Evolutionary conservation across 2,113 vertebrate genomes (phyloP).

Genomic region (Trachemys scripta): DNA sequence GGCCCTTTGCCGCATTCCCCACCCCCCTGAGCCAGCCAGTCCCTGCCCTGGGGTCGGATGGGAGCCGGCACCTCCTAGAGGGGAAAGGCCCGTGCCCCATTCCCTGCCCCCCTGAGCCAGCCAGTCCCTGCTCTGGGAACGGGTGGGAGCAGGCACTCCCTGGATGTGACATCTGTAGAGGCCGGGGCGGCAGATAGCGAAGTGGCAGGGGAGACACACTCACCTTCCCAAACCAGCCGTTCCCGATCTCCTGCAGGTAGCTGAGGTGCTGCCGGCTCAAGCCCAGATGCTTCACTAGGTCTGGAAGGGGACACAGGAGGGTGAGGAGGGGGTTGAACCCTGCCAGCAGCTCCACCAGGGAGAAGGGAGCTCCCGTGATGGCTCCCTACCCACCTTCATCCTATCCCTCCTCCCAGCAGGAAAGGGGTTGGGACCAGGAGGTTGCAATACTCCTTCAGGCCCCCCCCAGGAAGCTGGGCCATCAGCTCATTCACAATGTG

Average conservation of each 20-base stretch:
- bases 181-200: not conserved
- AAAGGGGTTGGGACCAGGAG: not conserved
- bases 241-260: slow-evolving; percentile 94
- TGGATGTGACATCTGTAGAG: not conserved
- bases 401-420: not conserved
- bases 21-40: not conserved
- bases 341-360: not conserved
- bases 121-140: not conserved
- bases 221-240: slow-evolving; percentile 96
- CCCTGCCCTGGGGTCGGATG: not conserved
- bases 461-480: not conserved
- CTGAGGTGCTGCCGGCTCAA: slow-evolving; percentile 92
- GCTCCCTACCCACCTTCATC: not conserved
- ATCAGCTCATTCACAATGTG: not conserved
- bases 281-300: slow-evolving; percentile 82
- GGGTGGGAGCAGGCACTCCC: not conserved
- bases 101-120: not conserved
- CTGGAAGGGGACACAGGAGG: slow-evolving; percentile 52
- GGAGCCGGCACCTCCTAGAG: not conserved
- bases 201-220: slow-evolving; percentile 4
- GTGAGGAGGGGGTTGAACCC: not conserved
- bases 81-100: not conserved
- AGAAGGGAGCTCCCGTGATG: not conserved
- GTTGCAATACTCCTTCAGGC: not conserved
- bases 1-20: too few species aligned